Evolutionary conservation across 1,140 invertebrate species (phyloP).

Genomic region (Drosophila simulans): DNA sequence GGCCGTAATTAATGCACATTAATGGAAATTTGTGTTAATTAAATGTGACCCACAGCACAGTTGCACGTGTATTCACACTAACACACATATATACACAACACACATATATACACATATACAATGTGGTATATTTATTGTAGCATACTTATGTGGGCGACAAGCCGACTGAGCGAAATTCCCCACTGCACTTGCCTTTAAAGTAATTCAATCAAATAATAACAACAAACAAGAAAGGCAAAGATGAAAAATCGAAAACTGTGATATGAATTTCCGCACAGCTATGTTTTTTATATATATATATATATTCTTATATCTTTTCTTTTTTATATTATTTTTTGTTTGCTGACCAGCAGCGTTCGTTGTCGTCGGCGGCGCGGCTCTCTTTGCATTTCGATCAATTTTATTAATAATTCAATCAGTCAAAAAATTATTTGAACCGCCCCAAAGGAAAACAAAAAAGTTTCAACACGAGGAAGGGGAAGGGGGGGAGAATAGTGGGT

Average conservation of each 20-base stretch:
- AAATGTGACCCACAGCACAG: slow-evolving; percentile 51
- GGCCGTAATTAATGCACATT: slow-evolving; percentile 74
- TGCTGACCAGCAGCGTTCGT: slow-evolving; percentile 62
- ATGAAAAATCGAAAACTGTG: slow-evolving; percentile 15
- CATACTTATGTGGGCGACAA: slow-evolving; percentile 20
- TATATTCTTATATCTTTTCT: slow-evolving; percentile 3
- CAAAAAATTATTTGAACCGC: slow-evolving; percentile 83
- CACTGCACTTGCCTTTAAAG: slow-evolving; percentile 30
- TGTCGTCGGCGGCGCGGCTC: slow-evolving; percentile 34
- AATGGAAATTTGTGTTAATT: slow-evolving; percentile 77
- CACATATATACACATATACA: neutral
- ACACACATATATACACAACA: too few species aligned
- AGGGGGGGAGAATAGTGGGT: slow-evolving; percentile 4
- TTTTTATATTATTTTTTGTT: slow-evolving; percentile 39
- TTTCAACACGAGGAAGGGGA: slow-evolving; percentile 33
- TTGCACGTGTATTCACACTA: too few species aligned
- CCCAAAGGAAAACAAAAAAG: slow-evolving; percentile 83
- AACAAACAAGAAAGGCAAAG: slow-evolving; percentile 25
- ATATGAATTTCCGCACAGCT: slow-evolving; percentile 40
- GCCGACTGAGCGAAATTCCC: neutral
- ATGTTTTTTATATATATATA: slow-evolving; percentile 1
- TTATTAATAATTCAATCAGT: slow-evolving; percentile 84
- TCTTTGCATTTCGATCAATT: slow-evolving; percentile 83
- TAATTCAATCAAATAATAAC: slow-evolving; percentile 56
- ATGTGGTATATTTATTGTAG: neutral